These are phyloP conservation scores for Tachina fera DNA, from an alignment of 2,888 invertebrate species.

Conservation along the genomic window DNA sequence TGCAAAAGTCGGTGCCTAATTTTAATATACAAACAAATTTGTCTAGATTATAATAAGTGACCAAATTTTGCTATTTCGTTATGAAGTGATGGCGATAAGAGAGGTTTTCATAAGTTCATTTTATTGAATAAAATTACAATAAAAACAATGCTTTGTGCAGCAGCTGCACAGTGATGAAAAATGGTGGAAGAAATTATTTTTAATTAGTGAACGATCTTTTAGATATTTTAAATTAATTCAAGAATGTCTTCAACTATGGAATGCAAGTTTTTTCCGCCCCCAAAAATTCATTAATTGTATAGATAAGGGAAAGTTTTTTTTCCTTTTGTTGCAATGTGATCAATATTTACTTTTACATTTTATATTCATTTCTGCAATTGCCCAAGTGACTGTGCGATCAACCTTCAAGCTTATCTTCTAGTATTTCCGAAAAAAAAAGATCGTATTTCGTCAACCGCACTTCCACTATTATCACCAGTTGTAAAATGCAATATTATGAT, in stretches of 20 bases:
- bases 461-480: neutral
- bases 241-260: neutral
- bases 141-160: neutral
- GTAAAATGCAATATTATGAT: neutral
- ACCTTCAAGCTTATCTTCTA: neutral
- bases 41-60: conserved; percentile 34
- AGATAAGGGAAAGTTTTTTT: no score
- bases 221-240: neutral
- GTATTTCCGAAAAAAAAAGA: neutral
- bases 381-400: neutral
- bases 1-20: conserved; percentile 2
- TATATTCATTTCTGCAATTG: neutral
- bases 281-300: no score
- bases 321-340: no score
- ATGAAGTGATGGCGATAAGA: conserved; percentile 25
- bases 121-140: neutral
- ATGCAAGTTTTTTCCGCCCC: neutral
- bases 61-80: conserved; percentile 23
- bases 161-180: conserved; percentile 10
- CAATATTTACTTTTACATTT: neutral
- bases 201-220: no score
- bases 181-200: neutral
- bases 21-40: conserved; percentile 34
- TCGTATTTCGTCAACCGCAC: neutral
- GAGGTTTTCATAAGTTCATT: conserved; percentile 26